These are phyloP conservation scores for Eupeodes latifasciatus DNA, from an alignment of 2,888 invertebrate species.

Conservation along the genomic window DNA sequence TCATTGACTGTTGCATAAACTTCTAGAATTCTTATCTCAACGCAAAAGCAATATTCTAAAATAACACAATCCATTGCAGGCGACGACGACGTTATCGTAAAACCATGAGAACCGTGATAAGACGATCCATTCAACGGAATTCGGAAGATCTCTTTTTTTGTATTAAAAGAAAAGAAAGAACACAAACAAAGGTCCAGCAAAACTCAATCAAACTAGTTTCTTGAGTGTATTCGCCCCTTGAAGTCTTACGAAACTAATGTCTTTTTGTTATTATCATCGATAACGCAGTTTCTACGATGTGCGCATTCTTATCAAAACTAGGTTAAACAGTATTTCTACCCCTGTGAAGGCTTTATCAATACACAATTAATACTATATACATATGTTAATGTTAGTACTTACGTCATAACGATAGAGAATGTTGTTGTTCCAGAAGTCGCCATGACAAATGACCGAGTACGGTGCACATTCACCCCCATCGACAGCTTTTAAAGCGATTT, in stretches of 20 bases:
- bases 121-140: constrained; percentile 17
- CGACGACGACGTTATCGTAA: background rate
- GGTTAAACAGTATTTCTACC: constrained; percentile 53
- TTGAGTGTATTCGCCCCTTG: constrained; percentile 18
- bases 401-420: constrained; percentile 81
- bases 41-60: background rate
- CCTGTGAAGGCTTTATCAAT: constrained; percentile 29
- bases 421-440: constrained; percentile 83
- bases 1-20: constrained; percentile 24
- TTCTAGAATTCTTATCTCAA: constrained; percentile 24
- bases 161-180: background rate
- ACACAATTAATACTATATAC: too few relatives aligned
- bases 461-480: constrained; percentile 78
- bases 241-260: constrained; percentile 23
- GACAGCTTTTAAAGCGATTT: constrained; percentile 78
- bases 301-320: constrained; percentile 45
- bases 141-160: constrained; percentile 5
- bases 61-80: background rate
- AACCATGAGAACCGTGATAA: constrained; percentile 7
- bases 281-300: constrained; percentile 31
- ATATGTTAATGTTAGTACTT: constrained; percentile 68
- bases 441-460: constrained; percentile 81
- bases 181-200: background rate
- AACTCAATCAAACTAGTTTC: constrained; percentile 18
- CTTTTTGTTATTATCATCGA: constrained; percentile 23